These are phyloP conservation scores for Endomychus coccineus DNA, from an alignment of 2,888 invertebrate genomes.

Conservation along the genomic window DNA sequence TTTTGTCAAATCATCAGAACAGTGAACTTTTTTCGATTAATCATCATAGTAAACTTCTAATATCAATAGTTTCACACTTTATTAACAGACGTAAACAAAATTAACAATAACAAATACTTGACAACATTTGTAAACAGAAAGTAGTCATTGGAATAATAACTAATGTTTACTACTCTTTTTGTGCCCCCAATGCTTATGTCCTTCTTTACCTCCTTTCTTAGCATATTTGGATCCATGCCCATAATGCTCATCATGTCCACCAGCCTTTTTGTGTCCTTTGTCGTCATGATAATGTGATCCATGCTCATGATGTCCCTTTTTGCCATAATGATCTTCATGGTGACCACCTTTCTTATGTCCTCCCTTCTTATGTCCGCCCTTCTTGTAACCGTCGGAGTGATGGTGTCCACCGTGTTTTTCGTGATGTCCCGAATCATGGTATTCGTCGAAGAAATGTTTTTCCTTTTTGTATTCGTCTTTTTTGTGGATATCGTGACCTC, in stretches of 20 bases:
- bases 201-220: constrained; percentile 73
- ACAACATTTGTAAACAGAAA: too few relatives aligned
- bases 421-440: constrained; percentile 73
- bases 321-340: constrained; percentile 70
- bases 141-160: constrained; percentile 3
- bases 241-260: constrained; percentile 70
- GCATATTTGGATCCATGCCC: constrained; percentile 66
- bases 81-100: not conserved
- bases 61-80: not conserved
- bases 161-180: constrained; percentile 40
- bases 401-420: constrained; percentile 75
- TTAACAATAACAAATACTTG: not conserved
- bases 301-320: constrained; percentile 73
- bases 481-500: constrained; percentile 79
- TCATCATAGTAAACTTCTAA: too few relatives aligned
- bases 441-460: constrained; percentile 80
- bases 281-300: constrained; percentile 74
- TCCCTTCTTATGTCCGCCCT: constrained; percentile 73
- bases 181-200: constrained; percentile 72
- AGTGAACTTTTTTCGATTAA: too few relatives aligned
- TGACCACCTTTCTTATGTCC: constrained; percentile 73
- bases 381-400: constrained; percentile 72
- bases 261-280: constrained; percentile 70
- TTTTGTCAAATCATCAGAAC: too few relatives aligned
- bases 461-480: constrained; percentile 80